These are phyloP conservation scores for Rosalia funebris DNA, from an alignment of 2,888 invertebrate genomes.

Conservation along the genomic window DNA sequence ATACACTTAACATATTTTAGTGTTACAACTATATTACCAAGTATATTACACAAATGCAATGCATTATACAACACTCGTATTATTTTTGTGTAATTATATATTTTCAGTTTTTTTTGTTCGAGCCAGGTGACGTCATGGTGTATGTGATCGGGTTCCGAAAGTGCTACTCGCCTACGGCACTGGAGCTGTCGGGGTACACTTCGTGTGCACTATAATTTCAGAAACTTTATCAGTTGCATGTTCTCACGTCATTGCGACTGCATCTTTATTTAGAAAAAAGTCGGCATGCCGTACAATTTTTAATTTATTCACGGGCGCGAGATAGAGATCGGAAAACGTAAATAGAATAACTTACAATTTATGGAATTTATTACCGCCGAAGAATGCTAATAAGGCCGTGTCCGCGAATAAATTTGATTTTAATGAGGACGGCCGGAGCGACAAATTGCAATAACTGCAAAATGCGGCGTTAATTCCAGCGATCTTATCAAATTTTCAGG, in stretches of 20 bases:
- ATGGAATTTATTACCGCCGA: constrained; percentile 10
- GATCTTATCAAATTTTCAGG: constrained; percentile 15
- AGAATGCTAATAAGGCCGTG: constrained; percentile 5
- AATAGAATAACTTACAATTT: constrained; percentile 3
- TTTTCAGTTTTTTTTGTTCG: no score
- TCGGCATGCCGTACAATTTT: background rate
- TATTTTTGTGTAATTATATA: no score
- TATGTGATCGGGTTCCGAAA: no score
- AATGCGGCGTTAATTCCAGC: background rate
- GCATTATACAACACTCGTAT: no score
- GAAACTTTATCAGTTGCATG: constrained; percentile 12
- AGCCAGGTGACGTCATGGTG: no score
- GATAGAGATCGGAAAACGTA: constrained; percentile 11
- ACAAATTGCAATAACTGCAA: background rate
- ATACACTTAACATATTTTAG: no score
- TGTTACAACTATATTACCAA: no score
- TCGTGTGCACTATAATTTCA: no score
- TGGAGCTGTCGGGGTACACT: no score
- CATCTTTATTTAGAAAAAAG: constrained; percentile 19
- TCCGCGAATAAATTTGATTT: background rate
- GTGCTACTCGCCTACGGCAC: no score
- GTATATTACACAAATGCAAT: no score
- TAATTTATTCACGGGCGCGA: constrained; percentile 10
- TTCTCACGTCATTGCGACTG: constrained; percentile 11
- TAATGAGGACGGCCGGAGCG: background rate